These are phyloP conservation scores for Notolabrus celidotus DNA, from an alignment of 2,797 vertebrate species.

Conservation along the genomic window DNA sequence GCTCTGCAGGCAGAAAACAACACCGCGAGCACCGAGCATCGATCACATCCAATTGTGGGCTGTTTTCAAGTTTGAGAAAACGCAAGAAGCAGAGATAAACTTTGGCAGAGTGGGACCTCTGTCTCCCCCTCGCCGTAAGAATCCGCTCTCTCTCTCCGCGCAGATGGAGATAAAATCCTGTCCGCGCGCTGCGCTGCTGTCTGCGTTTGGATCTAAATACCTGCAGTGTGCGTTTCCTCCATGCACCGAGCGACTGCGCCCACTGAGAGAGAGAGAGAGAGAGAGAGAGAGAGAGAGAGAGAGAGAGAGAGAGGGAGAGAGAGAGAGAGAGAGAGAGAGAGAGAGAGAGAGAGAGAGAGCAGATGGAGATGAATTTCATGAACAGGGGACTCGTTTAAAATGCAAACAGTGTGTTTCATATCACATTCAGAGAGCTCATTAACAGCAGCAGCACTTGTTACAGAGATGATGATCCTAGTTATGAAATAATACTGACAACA, in stretches of 20 bases:
- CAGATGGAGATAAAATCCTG: not conserved
- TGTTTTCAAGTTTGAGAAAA: constrained; percentile 27
- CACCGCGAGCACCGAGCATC: not conserved
- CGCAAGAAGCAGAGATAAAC: not conserved
- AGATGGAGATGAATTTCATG: constrained; percentile 14
- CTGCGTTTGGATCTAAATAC: constrained; percentile 30
- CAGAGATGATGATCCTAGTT: not conserved
- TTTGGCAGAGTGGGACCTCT: not conserved
- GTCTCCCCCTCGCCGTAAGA: not conserved
- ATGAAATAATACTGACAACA: too few species aligned
- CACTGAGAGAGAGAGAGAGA: not conserved
- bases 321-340: not conserved
- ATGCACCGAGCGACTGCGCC: constrained; percentile 25
- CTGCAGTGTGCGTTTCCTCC: constrained; percentile 26
- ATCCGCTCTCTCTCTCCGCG: not conserved
- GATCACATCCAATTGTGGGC: constrained; percentile 1
- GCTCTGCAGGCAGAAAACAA: not conserved
- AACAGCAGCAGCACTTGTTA: not conserved
- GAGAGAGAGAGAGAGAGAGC: not conserved
- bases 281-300: not conserved
- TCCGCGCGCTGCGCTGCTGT: not conserved
- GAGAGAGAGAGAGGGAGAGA: not conserved
- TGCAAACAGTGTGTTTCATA: constrained; percentile 8
- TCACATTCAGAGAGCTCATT: not conserved
- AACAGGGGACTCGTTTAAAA: constrained; percentile 28